Percentiles rank a stretch among this genome's conserved stretches.
These are phyloP conservation scores for Neotoma lepida DNA, from an alignment of 2,113 vertebrate species.

Conservation along the genomic window DNA sequence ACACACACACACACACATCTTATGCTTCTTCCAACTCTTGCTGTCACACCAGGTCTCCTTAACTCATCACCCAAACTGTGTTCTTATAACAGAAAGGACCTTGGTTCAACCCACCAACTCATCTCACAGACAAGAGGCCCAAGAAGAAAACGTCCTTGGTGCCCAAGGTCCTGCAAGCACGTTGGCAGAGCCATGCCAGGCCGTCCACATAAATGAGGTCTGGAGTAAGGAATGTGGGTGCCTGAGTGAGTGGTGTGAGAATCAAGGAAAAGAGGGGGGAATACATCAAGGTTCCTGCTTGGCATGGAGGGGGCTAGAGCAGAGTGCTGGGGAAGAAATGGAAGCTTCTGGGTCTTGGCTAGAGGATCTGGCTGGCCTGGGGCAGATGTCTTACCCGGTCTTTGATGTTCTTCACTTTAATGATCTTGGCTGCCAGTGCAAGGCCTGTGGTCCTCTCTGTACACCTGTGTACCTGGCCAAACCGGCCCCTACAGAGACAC, in stretches of 20 bases:
- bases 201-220: accelerated
- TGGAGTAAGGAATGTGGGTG: background rate
- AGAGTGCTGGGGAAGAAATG: background rate
- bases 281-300: background rate
- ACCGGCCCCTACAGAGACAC: slow-evolving; percentile 88
- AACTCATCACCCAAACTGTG: background rate
- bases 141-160: background rate
- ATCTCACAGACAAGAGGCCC: background rate
- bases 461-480: slow-evolving; percentile 94
- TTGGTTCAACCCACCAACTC: background rate
- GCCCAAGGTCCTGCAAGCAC: background rate
- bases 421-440: slow-evolving; percentile 91
- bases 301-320: background rate
- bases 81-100: background rate
- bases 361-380: background rate
- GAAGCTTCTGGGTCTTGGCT: background rate
- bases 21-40: background rate
- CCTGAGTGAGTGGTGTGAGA: background rate
- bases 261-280: background rate
- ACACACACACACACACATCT: too few species aligned
- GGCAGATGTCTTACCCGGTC: slow-evolving; percentile 86
- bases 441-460: slow-evolving; percentile 89
- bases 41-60: background rate
- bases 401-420: slow-evolving; percentile 91
- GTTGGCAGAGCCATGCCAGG: background rate